phyloP scores from a whole-genome alignment of 2,113 vertebrate genomes.

The Acrocephalus arundinaceus region DNA sequence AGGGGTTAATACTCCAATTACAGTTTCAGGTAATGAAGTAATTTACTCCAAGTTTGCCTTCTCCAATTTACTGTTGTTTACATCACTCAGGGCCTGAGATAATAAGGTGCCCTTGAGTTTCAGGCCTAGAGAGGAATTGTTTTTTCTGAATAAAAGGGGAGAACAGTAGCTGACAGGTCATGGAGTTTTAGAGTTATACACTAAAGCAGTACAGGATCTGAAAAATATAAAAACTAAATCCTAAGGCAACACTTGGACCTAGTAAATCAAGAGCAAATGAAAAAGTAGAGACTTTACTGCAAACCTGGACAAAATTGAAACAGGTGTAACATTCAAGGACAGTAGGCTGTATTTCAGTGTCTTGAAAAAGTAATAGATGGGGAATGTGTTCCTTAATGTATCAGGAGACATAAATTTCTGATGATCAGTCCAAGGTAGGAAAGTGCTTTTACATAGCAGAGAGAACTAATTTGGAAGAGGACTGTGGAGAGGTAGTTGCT shows the following conservation, averaged over 20 bases:
- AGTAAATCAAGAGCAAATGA: background rate
- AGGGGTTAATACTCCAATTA: background rate
- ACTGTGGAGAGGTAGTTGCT: background rate
- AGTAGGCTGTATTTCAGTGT: background rate
- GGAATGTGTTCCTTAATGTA: background rate
- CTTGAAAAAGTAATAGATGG: background rate
- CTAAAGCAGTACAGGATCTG: background rate
- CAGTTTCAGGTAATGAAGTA: background rate
- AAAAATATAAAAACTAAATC: background rate
- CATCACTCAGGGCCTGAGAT: background rate
- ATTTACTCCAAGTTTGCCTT: background rate
- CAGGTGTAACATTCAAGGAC: background rate
- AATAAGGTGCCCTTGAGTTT: background rate
- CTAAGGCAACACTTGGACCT: background rate
- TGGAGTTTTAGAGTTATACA: background rate
- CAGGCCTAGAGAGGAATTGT: background rate
- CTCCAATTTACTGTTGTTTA: background rate
- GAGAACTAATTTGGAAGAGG: background rate
- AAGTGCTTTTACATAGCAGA: background rate
- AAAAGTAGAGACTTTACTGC: background rate
- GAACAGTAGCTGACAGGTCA: background rate
- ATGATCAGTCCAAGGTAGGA: background rate
- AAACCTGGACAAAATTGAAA: background rate
- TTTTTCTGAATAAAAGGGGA: background rate
- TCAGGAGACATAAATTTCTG: background rate